Evolutionary conservation across 2,113 vertebrate species (phyloP), one percentile per base, ranked within the genome.

Genomic region (Antigone vipio): DNA sequence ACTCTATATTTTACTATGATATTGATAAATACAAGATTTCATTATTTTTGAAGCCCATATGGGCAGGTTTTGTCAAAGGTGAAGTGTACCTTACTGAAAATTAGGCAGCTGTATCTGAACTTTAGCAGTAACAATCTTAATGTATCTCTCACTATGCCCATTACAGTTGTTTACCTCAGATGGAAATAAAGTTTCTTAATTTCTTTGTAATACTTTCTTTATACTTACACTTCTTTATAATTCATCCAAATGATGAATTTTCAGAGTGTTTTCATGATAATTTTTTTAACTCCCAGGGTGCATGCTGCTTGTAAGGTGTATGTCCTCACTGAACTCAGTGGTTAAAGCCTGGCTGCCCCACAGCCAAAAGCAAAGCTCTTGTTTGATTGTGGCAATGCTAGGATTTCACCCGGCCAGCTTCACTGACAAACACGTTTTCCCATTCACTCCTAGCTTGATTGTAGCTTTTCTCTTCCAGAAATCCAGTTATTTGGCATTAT

Each of bases 401-500:
- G 53, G 59, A 44, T 85, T 94, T 95, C 35, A 85, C 15, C 15
- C 20, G 2, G 52, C 27, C 52, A 49, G 12, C 44, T 82, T 85
- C 77, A 82, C 60, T 82, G 49, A 49, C 34, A 85, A 93, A 49
- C 44, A 67, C 58, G 59, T 75, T 95, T 94, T 78, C 56, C 14
- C 52, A 59, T 92, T 96, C 73, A 89, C 6, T 95, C 23, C 40
- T 75, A 82, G 49, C 5, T 56, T 85, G 32, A 47, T 91, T 92
- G 90, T 50, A 84, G 68, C 20, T 86, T 92, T 95, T 81, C 55
- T 84, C 42, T 22, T 55, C 30, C 35, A 86, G 50, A 94, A 95
- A 93, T 91, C 40, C 34, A 82, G 69, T 85, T 89, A 78, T 75
- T 96, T 95, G 93, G 69, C 84, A 89, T 87, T 89, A 49, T 68